phyloP scores from a whole-genome alignment of 2,113 vertebrate genomes.

The Poeciliopsis turrubarensis region DNA sequence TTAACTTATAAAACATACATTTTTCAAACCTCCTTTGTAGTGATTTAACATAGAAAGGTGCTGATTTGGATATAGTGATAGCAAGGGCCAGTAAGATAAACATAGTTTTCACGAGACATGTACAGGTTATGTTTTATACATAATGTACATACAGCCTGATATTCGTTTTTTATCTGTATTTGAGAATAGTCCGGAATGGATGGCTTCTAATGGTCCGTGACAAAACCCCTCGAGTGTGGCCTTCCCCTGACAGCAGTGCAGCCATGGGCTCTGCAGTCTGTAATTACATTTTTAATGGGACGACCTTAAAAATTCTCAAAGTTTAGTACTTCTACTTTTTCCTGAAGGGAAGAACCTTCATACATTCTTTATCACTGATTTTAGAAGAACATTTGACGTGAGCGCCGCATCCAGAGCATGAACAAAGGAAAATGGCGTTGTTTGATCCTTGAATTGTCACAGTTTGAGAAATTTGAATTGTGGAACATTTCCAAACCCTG shows the following conservation, averaged over 20 bases:
- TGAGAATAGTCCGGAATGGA: not conserved
- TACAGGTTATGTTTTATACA: not conserved
- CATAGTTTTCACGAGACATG: not conserved
- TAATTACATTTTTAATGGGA: constrained; percentile 1
- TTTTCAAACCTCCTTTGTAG: not conserved
- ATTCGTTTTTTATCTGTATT: not conserved
- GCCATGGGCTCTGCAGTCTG: not conserved
- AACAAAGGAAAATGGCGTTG: not conserved
- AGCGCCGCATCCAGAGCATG: not conserved
- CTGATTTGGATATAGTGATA: not conserved
- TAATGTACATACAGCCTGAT: not conserved
- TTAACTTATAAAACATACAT: not conserved
- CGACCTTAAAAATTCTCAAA: not conserved
- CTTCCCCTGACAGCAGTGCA: not conserved
- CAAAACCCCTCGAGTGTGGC: not conserved
- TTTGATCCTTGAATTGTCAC: not conserved
- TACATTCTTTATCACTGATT: not conserved
- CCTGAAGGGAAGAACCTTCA: not conserved
- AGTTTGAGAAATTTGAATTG: not conserved
- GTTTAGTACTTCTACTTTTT: not conserved
- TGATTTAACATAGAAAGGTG: not conserved
- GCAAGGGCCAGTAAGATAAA: not conserved
- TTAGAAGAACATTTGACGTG: not conserved
- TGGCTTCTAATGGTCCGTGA: not conserved
- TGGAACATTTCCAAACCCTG: not conserved